Conservation (phyloP, 2,113 vertebrate genomes). For the Oncorhynchus mykiss region DNA sequence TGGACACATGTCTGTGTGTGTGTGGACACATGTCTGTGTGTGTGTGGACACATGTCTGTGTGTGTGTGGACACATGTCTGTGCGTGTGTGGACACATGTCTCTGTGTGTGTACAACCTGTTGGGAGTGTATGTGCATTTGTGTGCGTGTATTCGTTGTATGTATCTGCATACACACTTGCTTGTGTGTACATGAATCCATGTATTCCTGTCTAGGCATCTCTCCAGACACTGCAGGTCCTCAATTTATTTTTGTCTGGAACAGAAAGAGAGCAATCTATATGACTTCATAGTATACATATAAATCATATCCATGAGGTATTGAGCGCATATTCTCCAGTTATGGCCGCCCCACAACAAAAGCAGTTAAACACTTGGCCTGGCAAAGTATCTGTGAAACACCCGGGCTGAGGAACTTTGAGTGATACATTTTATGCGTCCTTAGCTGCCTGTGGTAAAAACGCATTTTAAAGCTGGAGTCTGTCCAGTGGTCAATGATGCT, state of each 20-base stretch:
- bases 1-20: no score
- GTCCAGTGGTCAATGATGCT: slow-evolving; percentile 53
- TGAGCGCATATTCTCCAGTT: slow-evolving; percentile 36
- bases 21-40: no score
- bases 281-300: slow-evolving; percentile 37
- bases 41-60: no score
- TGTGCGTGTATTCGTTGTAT: neutral
- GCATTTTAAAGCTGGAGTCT: slow-evolving; percentile 50
- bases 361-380: slow-evolving; percentile 43
- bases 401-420: slow-evolving; percentile 39
- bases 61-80: no score
- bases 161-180: slow-evolving; percentile 4
- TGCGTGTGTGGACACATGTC: no score
- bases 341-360: slow-evolving; percentile 39
- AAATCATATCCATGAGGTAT: slow-evolving; percentile 26
- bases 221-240: neutral
- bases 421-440: slow-evolving; percentile 37
- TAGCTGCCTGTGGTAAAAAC: slow-evolving; percentile 39
- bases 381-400: slow-evolving; percentile 42
- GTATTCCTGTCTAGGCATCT: neutral
- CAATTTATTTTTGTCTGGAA: neutral
- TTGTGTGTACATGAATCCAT: neutral
- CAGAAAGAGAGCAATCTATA: slow-evolving; percentile 5
- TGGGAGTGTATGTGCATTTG: no score
- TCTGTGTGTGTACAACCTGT: no score